Evolutionary conservation across 1,140 invertebrate genomes (phyloP).

Genomic region (Coenobita brevimanus): DNA sequence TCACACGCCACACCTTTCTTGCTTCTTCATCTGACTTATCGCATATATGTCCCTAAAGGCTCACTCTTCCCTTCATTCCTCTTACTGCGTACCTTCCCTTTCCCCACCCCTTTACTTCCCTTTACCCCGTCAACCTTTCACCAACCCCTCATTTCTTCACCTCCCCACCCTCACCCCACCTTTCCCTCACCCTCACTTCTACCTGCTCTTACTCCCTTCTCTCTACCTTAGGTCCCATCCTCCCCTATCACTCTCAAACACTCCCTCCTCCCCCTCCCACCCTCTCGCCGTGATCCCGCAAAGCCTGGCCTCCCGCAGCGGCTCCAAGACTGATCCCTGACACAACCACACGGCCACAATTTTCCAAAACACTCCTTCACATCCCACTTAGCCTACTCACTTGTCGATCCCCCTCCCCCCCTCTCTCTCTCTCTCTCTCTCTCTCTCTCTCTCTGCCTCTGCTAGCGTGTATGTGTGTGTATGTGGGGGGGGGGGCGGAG

Average conservation of each 20-base stretch:
- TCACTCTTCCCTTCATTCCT: too few relatives aligned
- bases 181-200: not conserved
- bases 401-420: not conserved
- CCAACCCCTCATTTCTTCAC: not conserved
- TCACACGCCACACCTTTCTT: too few relatives aligned
- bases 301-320: constrained; percentile 13
- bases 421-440: not conserved
- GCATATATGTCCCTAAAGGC: too few relatives aligned
- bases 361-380: not conserved
- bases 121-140: not conserved
- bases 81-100: too few relatives aligned
- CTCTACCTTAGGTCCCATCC: not conserved
- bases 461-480: too few relatives aligned
- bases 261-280: not conserved
- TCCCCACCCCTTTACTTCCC: not conserved
- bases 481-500: too few relatives aligned
- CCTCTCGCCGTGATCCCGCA: not conserved
- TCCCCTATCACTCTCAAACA: not conserved
- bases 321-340: constrained; percentile 30
- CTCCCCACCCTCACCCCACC: not conserved
- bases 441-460: too few relatives aligned
- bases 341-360: constrained; percentile 30
- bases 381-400: not conserved
- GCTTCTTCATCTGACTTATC: not conserved
- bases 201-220: too few relatives aligned